Evolutionary conservation across 2,113 vertebrate genomes (phyloP).

Genomic region (Conger conger): DNA sequence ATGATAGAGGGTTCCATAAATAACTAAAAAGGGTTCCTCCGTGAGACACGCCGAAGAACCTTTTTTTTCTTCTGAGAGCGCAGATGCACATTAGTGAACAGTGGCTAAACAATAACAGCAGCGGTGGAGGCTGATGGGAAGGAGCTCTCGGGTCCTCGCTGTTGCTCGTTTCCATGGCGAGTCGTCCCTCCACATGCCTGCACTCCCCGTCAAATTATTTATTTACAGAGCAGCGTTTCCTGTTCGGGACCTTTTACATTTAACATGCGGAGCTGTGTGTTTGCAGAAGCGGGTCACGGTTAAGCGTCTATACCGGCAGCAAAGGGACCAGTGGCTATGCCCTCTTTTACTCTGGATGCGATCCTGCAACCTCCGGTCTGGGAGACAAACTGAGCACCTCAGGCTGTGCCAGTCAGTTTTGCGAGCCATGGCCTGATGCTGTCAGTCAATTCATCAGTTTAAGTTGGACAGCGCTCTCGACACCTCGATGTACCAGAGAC

Average conservation of each 20-base stretch:
- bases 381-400: too few relatives aligned
- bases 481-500: too few relatives aligned
- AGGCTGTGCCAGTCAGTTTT: too few relatives aligned
- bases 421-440: too few relatives aligned
- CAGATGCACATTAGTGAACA: background rate
- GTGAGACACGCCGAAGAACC: too few relatives aligned
- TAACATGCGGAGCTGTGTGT: background rate
- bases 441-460: too few relatives aligned
- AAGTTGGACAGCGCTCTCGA: too few relatives aligned
- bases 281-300: background rate
- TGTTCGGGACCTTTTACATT: background rate
- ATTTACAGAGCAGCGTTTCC: background rate
- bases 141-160: background rate
- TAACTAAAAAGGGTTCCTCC: too few relatives aligned
- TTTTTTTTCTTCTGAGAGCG: background rate
- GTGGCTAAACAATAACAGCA: background rate
- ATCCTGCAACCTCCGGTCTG: background rate
- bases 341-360: background rate
- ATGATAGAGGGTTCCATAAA: too few relatives aligned
- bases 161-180: background rate
- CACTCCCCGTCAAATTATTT: background rate
- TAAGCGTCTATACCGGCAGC: background rate
- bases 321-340: background rate
- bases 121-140: background rate
- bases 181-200: background rate